Evolutionary conservation across 2,888 invertebrate species (phyloP).

Genomic region (Piscicola geometra): DNA sequence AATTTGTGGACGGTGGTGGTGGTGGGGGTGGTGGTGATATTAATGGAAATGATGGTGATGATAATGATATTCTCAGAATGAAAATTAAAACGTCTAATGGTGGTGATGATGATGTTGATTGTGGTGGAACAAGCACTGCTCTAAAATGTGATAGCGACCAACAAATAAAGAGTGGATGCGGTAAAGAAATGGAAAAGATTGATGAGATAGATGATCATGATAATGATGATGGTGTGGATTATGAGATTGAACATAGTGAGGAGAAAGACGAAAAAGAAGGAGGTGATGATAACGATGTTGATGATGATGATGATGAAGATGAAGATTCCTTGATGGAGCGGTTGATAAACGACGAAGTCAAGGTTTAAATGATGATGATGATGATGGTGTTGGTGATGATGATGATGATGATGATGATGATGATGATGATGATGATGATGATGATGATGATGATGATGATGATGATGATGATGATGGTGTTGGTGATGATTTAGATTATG

Average conservation of each 20-base stretch:
- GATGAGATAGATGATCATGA: background rate
- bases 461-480: too few relatives aligned
- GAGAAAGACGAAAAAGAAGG: too few relatives aligned
- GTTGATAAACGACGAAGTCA: background rate
- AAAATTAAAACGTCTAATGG: too few relatives aligned
- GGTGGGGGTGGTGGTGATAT: background rate
- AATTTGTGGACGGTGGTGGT: background rate
- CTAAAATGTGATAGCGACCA: too few relatives aligned
- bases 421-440: too few relatives aligned
- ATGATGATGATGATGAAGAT: background rate
- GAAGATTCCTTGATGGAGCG: background rate
- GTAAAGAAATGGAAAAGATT: background rate
- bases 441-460: too few relatives aligned
- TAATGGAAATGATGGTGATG: slow-evolving; percentile 2
- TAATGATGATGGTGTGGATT: background rate
- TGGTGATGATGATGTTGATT: background rate
- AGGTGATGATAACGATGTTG: too few relatives aligned
- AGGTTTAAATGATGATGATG: slow-evolving; percentile 26
- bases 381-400: slow-evolving; percentile 27
- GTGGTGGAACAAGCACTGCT: too few relatives aligned
- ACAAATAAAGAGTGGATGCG: too few relatives aligned
- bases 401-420: too few relatives aligned
- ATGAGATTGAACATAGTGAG: too few relatives aligned
- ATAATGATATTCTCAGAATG: background rate
- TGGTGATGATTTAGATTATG: too few relatives aligned